Conservation (phyloP, 1,140 invertebrate species). For the Dufourea novaeangliae region DNA sequence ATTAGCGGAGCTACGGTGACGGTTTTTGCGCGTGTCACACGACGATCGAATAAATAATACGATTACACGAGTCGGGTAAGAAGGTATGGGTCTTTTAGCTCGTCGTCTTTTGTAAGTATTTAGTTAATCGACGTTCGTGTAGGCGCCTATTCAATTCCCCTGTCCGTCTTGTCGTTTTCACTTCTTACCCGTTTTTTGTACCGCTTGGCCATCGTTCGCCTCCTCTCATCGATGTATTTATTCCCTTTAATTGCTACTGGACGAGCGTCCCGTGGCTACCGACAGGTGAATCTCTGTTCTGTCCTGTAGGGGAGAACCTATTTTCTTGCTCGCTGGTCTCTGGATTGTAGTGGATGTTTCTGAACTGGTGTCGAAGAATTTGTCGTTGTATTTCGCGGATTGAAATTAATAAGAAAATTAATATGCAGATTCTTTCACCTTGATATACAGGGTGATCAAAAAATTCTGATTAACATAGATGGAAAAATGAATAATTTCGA, state of each 20-base stretch:
- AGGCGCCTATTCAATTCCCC: constrained; percentile 18
- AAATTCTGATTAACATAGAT: too few species aligned
- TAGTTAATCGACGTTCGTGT: not conserved
- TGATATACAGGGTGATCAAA: too few species aligned
- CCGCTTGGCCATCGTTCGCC: not conserved
- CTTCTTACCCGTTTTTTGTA: constrained; percentile 24
- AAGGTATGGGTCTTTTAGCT: not conserved
- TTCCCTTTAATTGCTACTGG: constrained; percentile 47
- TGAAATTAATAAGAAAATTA: too few species aligned
- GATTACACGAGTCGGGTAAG: not conserved
- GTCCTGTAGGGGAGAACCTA: not conserved
- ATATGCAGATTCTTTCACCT: too few species aligned
- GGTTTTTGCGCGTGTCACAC: not conserved
- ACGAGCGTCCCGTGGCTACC: constrained; percentile 13
- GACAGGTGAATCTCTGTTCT: constrained; percentile 15
- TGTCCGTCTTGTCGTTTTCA: constrained; percentile 29
- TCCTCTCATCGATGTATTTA: constrained; percentile 31
- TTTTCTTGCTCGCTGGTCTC: constrained; percentile 2
- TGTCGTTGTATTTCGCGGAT: too few species aligned
- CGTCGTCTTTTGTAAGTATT: constrained; percentile 6
- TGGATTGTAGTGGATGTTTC: too few species aligned
- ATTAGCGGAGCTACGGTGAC: not conserved
- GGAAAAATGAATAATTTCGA: too few species aligned
- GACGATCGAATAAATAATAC: constrained; percentile 4
- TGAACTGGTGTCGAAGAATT: too few species aligned